Base-by-base conservation (phyloP, 2,888 invertebrate genomes). In the Coelopa pilipes region DNA sequence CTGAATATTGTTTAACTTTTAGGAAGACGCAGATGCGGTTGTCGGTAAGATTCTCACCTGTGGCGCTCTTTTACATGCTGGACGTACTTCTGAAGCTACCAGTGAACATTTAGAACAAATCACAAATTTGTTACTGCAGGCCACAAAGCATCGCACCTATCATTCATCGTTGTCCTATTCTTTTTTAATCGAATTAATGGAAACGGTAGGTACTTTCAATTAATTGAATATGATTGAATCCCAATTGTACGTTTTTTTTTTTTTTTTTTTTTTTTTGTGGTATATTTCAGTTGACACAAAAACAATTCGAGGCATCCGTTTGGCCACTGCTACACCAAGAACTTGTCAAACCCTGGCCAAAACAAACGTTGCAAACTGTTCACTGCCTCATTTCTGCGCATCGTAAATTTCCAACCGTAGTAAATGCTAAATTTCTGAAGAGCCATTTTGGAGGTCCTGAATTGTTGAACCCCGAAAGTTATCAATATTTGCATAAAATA, bases 1-100 rank as follows among this genome's bases (percentile, higher is more conserved):
- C 15, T 34, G 15, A 24, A 21, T 1, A 2, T 10, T 9, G 12
- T 19, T 45, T 11, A 10, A 34, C 24, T 60, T 83, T 84, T 79
- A 94, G 93, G 94, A 94, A 89, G 91, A 92, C 81, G 93, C 92
- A 53, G 93, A 94, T 88, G 90, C 93, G 66, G 90, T 90, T 49
- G 90, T 92, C 24, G 94, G 94, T 0, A 91, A 92, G 82, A 91
- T 94, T 76, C 87, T 94, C 79, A 89, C 91, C 0, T 93, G 92
- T 82, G 92, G 93, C 24, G 92, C 94, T 3, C 82, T 93, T 49
- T 89, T 94, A 75, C 89, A 92, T 68, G 92, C 94, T 0, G 90
- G 90, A 21, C 86, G 90, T 68, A 89, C 93, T 79, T 78, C 87
- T 1, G 88, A 88, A 78, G 88, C 88, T 0, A 85, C 88, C 0